These are phyloP conservation scores for Melanotaenia pygmaea DNA, from an alignment of 2,797 vertebrate species.

Conservation along the genomic window DNA sequence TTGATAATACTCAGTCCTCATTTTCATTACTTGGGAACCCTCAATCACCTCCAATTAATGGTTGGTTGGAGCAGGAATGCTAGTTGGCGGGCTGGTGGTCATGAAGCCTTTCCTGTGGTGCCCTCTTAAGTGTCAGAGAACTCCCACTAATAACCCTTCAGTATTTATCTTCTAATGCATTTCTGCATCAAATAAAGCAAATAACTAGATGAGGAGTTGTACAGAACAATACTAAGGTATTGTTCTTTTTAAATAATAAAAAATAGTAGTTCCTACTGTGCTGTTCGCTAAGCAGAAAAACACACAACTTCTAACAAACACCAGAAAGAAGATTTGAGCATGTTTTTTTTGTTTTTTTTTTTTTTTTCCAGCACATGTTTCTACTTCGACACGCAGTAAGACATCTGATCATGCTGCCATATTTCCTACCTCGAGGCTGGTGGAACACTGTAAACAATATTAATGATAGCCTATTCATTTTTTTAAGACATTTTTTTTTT, in stretches of 20 bases:
- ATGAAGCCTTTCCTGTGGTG: constrained; percentile 59
- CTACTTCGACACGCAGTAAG: constrained; percentile 44
- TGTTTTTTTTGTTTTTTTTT: constrained; percentile 37
- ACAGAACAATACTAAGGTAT: background rate
- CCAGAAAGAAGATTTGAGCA: constrained; percentile 24
- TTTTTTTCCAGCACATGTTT: constrained; percentile 51
- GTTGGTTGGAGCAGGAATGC: constrained; percentile 28
- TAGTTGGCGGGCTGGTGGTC: constrained; percentile 48
- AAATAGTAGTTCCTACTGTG: background rate
- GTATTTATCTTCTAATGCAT: constrained; percentile 25
- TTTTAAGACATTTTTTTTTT: constrained; percentile 46
- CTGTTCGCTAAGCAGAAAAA: background rate
- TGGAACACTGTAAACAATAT: constrained; percentile 54
- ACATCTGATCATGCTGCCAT: constrained; percentile 59
- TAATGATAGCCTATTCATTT: constrained; percentile 38
- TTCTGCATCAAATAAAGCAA: constrained; percentile 34
- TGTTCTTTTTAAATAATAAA: background rate
- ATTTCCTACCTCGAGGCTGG: constrained; percentile 50
- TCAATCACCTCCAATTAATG: constrained; percentile 56
- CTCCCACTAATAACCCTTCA: constrained; percentile 13
- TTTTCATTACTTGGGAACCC: constrained; percentile 56
- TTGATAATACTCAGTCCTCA: constrained; percentile 48
- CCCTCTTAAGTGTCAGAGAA: constrained; percentile 52
- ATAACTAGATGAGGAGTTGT: background rate
- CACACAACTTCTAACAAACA: constrained; percentile 43